Evolutionary conservation across 1,140 invertebrate genomes (phyloP).

Genomic region (Nymphalis io): DNA sequence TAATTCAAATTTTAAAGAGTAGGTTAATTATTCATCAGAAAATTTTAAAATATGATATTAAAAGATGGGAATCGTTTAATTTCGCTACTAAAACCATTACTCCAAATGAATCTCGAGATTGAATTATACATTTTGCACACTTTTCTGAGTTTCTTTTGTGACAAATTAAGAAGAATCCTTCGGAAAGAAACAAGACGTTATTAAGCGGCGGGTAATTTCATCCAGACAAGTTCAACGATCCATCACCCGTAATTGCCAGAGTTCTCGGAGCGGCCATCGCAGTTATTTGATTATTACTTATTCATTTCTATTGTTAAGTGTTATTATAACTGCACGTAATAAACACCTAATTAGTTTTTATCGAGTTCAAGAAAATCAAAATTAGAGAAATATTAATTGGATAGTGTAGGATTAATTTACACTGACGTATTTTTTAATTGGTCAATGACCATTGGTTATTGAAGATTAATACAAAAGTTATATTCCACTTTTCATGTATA

Average conservation of each 20-base stretch:
- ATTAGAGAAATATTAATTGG: too few relatives aligned
- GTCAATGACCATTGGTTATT: too few relatives aligned
- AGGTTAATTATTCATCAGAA: background rate
- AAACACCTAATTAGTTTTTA: too few relatives aligned
- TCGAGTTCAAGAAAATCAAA: too few relatives aligned
- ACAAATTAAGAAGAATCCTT: conserved; percentile 31
- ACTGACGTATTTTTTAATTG: too few relatives aligned
- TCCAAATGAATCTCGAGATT: conserved; percentile 7
- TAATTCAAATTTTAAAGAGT: too few relatives aligned
- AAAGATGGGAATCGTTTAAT: background rate
- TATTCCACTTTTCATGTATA: too few relatives aligned
- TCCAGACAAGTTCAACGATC: conserved; percentile 35
- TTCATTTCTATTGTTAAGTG: conserved; percentile 21
- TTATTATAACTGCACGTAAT: too few relatives aligned
- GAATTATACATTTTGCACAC: conserved; percentile 20
- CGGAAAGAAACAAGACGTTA: conserved; percentile 38
- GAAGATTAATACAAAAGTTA: too few relatives aligned
- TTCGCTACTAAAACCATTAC: background rate
- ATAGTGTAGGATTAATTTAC: too few relatives aligned
- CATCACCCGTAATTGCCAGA: conserved; percentile 36
- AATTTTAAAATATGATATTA: background rate
- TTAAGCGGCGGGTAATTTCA: conserved; percentile 35
- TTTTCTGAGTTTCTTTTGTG: conserved; percentile 23
- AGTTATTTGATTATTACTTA: conserved; percentile 34
- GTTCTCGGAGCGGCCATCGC: conserved; percentile 21